Conservation (phyloP, 2,888 invertebrate genomes). For the Lagria hirta region DNA sequence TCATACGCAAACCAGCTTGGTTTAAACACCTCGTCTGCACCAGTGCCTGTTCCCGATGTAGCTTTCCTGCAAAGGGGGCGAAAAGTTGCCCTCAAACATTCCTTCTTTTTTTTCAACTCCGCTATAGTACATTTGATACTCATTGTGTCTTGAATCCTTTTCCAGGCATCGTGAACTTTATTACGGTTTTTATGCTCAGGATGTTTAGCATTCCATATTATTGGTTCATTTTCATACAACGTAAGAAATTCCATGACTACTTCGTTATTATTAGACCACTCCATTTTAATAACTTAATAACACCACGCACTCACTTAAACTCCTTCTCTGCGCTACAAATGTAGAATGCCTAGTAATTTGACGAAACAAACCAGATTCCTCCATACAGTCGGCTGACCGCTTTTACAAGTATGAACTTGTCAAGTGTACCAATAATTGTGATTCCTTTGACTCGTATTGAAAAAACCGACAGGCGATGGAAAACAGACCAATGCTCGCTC, state of each 20-base stretch:
- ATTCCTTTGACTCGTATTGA: too few species aligned
- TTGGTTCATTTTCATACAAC: slow-evolving; percentile 52
- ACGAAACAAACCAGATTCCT: too few species aligned
- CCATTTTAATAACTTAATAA: too few species aligned
- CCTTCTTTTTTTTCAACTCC: slow-evolving; percentile 57
- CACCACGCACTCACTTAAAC: too few species aligned
- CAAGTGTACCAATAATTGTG: too few species aligned
- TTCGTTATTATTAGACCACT: slow-evolving; percentile 50
- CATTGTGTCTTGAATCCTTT: slow-evolving; percentile 51
- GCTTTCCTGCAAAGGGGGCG: slow-evolving; percentile 51
- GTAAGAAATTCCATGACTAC: slow-evolving; percentile 54
- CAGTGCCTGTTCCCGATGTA: too few species aligned
- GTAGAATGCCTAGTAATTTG: too few species aligned
- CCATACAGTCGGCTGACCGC: too few species aligned
- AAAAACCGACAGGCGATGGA: too few species aligned
- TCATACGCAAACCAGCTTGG: slow-evolving; percentile 18
- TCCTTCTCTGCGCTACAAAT: too few species aligned
- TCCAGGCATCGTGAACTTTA: slow-evolving; percentile 54
- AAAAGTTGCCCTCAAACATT: slow-evolving; percentile 56
- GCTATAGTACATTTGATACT: slow-evolving; percentile 49
- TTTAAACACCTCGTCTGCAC: slow-evolving; percentile 11
- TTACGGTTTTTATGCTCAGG: slow-evolving; percentile 51
- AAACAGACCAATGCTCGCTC: too few species aligned
- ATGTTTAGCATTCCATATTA: slow-evolving; percentile 56
- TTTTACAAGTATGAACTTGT: too few species aligned